phyloP scores from a whole-genome alignment of 2,113 vertebrate species.

The Fregata magnificens region DNA sequence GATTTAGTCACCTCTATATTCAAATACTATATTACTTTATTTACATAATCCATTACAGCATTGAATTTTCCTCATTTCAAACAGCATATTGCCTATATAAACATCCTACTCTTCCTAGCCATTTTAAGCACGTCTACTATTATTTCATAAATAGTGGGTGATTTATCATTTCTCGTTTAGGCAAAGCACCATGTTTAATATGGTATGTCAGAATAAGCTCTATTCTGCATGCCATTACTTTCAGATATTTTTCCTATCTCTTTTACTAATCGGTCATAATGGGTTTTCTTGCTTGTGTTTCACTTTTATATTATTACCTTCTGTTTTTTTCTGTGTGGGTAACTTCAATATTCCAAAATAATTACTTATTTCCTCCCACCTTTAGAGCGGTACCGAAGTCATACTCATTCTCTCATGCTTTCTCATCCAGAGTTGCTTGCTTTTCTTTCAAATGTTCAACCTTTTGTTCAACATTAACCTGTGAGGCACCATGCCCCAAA shows the following conservation, averaged over 20 bases:
- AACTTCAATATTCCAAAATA: neutral
- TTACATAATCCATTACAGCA: constrained; percentile 9
- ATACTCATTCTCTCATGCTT: neutral
- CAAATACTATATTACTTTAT: neutral
- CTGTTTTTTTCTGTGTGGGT: neutral
- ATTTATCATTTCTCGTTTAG: neutral
- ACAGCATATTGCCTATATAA: neutral
- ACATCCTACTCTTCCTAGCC: neutral
- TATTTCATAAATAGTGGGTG: neutral
- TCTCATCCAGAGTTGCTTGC: neutral
- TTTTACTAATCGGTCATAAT: neutral
- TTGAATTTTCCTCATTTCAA: neutral
- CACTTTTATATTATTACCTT: neutral
- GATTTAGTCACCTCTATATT: neutral
- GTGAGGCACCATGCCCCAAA: neutral
- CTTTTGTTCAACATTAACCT: neutral
- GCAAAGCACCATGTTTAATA: neutral
- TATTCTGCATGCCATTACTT: neutral
- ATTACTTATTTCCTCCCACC: neutral
- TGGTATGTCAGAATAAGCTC: neutral
- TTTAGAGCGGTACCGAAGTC: neutral
- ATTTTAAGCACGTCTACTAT: neutral
- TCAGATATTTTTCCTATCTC: neutral
- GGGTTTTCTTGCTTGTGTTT: neutral
- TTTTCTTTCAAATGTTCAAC: neutral